Conservation (phyloP, 2,797 vertebrate genomes). For the Poecile montanus region DNA sequence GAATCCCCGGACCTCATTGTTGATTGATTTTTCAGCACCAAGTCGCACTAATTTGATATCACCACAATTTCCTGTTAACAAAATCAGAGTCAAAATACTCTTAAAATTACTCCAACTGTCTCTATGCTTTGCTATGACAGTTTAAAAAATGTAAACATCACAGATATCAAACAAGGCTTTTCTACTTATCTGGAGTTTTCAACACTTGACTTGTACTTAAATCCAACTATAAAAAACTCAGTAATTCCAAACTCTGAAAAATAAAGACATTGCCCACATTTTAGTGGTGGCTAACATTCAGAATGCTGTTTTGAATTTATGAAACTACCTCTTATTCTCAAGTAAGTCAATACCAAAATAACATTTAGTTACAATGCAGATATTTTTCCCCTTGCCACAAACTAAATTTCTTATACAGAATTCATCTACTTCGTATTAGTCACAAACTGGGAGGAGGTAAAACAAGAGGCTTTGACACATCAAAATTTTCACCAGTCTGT, state of each 20-base stretch:
- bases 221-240: background rate
- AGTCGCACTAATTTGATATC: conserved; percentile 86
- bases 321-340: background rate
- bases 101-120: background rate
- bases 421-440: background rate
- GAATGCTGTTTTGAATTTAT: background rate
- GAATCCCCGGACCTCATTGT: conserved; percentile 77
- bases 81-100: background rate
- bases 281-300: background rate
- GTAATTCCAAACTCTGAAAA: background rate
- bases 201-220: background rate
- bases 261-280: fast-evolving
- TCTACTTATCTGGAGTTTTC: background rate
- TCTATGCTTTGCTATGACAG: background rate
- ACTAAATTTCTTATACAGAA: background rate
- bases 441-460: background rate
- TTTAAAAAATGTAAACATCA: background rate
- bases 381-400: background rate
- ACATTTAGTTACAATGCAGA: background rate
- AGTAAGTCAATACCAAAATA: background rate
- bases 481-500: background rate
- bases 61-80: conserved; percentile 85
- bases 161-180: background rate
- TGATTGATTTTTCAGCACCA: conserved; percentile 83
- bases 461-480: background rate